A percentile compares a stretch with the other conserved stretches of the same genome.
Conservation (phyloP, 2,113 vertebrate species). For the Trichomycterus rosablanca region DNA sequence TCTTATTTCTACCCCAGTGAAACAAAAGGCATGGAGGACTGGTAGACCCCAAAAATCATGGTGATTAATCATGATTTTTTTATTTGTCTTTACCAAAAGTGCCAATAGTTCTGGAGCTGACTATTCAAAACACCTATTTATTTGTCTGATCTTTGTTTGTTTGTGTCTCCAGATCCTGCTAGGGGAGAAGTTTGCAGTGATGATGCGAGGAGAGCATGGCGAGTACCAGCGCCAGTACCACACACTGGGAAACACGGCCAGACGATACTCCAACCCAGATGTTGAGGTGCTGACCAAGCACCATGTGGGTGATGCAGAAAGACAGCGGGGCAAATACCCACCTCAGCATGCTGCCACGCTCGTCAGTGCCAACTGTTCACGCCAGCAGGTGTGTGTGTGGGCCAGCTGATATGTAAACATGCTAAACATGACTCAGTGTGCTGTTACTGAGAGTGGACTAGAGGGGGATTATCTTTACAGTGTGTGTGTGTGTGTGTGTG, state of each 20-base stretch:
- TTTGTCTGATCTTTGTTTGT: background rate
- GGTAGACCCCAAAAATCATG: too few species aligned
- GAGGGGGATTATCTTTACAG: background rate
- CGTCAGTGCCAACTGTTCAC: constrained; percentile 44
- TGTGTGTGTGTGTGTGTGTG: background rate
- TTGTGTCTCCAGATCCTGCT: background rate
- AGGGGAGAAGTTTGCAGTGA: constrained; percentile 45
- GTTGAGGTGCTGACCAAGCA: constrained; percentile 87
- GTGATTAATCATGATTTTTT: too few species aligned
- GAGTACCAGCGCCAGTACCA: constrained; percentile 93
- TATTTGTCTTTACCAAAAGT: too few species aligned
- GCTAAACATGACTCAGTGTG: background rate
- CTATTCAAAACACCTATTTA: too few species aligned
- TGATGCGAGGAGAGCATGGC: constrained; percentile 94
- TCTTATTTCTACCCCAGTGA: too few species aligned
- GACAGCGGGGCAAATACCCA: constrained; percentile 86
- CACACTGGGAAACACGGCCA: constrained; percentile 81
- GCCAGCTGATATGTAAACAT: background rate
- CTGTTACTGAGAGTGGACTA: too few species aligned
- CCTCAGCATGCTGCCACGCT: constrained; percentile 57
- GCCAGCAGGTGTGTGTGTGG: constrained; percentile 30
- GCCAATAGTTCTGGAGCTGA: too few species aligned
- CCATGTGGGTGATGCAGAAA: constrained; percentile 87
- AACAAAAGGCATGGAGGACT: too few species aligned
- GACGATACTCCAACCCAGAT: constrained; percentile 88